Evolutionary conservation across 1,140 invertebrate species (phyloP).

Genomic region (Drosophila orosa): DNA sequence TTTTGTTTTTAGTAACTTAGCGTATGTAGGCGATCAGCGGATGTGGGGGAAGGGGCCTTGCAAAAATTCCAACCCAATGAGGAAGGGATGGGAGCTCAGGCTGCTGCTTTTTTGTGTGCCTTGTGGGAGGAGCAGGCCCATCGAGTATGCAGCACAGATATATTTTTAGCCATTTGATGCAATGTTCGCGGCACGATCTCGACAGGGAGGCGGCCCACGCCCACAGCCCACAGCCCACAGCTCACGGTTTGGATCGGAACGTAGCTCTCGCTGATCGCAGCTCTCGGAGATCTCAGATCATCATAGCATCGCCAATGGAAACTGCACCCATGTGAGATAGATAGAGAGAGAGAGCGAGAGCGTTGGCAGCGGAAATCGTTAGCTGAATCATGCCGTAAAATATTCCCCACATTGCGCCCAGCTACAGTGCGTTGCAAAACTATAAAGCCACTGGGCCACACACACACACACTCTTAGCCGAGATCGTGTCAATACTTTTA

Average conservation of each 20-base stretch:
- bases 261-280: slow-evolving; percentile 13
- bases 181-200: slow-evolving; percentile 70
- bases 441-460: slow-evolving; percentile 21
- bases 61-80: slow-evolving; percentile 11
- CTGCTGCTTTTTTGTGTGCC: slow-evolving; percentile 18
- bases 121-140: slow-evolving; percentile 50
- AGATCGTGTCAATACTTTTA: slow-evolving; percentile 17
- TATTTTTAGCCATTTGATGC: slow-evolving; percentile 71
- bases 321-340: slow-evolving; percentile 54
- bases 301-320: slow-evolving; percentile 21
- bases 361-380: slow-evolving; percentile 77
- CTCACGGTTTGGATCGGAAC: slow-evolving; percentile 11
- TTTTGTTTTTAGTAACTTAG: neutral
- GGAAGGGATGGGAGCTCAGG: slow-evolving; percentile 26
- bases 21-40: slow-evolving; percentile 16
- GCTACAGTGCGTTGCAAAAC: slow-evolving; percentile 44
- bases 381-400: slow-evolving; percentile 66
- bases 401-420: slow-evolving; percentile 37
- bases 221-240: slow-evolving; percentile 23
- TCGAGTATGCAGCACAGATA: slow-evolving; percentile 28
- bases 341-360: slow-evolving; percentile 6
- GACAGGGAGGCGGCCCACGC: slow-evolving; percentile 53
- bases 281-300: slow-evolving; percentile 26
- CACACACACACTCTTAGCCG: neutral
- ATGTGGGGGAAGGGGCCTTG: neutral